These are phyloP conservation scores for Lordiphosa stackelbergi DNA, from an alignment of 1,140 invertebrate species.

Conservation along the genomic window DNA sequence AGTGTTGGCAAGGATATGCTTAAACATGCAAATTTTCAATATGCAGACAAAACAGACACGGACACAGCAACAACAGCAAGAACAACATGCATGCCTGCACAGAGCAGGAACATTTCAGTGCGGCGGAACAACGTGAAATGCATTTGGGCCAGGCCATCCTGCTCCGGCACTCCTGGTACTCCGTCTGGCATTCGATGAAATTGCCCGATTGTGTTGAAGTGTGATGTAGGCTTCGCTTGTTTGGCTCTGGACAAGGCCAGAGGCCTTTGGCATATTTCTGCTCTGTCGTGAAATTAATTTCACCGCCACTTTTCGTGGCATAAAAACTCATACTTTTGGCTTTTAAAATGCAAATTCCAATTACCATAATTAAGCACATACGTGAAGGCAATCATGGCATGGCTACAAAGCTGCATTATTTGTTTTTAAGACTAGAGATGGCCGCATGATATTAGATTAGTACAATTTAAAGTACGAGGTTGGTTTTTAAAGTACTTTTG, in stretches of 20 bases:
- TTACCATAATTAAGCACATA: conserved; percentile 37
- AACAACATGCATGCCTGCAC: conserved; percentile 63
- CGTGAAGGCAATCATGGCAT: background rate
- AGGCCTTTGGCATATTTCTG: conserved; percentile 62
- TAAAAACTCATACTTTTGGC: conserved; percentile 31
- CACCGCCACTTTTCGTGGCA: conserved; percentile 26
- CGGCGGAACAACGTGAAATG: conserved; percentile 61
- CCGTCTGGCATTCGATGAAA: conserved; percentile 60
- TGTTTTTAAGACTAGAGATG: background rate
- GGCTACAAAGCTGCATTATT: conserved; percentile 7
- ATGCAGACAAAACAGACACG: conserved; percentile 66
- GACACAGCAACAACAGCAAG: conserved; percentile 10
- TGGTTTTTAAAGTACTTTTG: too few species aligned
- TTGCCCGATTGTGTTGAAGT: conserved; percentile 76
- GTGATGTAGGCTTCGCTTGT: conserved; percentile 76
- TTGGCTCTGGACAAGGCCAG: conserved; percentile 49
- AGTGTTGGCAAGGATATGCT: conserved; percentile 75
- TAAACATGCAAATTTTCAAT: conserved; percentile 76
- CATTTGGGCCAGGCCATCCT: conserved; percentile 49
- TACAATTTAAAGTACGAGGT: too few species aligned
- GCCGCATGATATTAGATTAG: too few species aligned
- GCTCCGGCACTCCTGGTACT: conserved; percentile 4
- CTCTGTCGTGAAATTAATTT: conserved; percentile 67
- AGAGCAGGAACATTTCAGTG: conserved; percentile 52
- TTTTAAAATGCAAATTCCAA: conserved; percentile 25